Percentiles rank a stretch among this genome's conserved stretches.
Evolutionary conservation across 2,797 vertebrate species (phyloP).

Genomic region (Percopsis omiscomaycus): DNA sequence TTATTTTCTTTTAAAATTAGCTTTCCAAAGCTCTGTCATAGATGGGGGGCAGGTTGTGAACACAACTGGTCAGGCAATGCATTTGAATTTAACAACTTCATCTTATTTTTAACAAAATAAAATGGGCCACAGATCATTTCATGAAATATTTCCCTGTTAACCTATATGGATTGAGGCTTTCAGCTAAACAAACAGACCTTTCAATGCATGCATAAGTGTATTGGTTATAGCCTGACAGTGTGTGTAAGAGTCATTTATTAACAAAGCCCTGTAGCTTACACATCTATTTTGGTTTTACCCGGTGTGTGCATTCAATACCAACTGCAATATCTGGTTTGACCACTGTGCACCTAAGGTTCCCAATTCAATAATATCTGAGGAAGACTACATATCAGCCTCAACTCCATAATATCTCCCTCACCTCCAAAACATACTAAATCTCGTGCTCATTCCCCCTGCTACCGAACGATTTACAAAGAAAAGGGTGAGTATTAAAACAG

Average conservation of each 20-base stretch:
- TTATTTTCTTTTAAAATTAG: constrained; percentile 12
- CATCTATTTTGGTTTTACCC: constrained; percentile 15
- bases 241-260: constrained; percentile 7
- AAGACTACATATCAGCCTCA: constrained; percentile 40
- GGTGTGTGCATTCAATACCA: constrained; percentile 12
- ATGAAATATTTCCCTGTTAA: constrained; percentile 8
- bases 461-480: constrained; percentile 32
- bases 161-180: background rate
- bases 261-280: background rate
- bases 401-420: constrained; percentile 49
- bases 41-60: background rate
- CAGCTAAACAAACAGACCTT: background rate
- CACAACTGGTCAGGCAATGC: background rate
- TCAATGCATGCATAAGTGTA: background rate
- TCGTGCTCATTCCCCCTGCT: constrained; percentile 37
- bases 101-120: background rate
- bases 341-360: constrained; percentile 20
- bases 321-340: constrained; percentile 27
- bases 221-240: background rate
- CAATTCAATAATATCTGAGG: constrained; percentile 39
- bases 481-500: constrained; percentile 47
- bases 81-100: background rate
- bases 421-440: constrained; percentile 14
- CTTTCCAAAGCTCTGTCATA: background rate
- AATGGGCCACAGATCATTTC: background rate